These are phyloP conservation scores for Erinaceus europaeus DNA, from an alignment of 2,113 vertebrate species.

Conservation along the genomic window DNA sequence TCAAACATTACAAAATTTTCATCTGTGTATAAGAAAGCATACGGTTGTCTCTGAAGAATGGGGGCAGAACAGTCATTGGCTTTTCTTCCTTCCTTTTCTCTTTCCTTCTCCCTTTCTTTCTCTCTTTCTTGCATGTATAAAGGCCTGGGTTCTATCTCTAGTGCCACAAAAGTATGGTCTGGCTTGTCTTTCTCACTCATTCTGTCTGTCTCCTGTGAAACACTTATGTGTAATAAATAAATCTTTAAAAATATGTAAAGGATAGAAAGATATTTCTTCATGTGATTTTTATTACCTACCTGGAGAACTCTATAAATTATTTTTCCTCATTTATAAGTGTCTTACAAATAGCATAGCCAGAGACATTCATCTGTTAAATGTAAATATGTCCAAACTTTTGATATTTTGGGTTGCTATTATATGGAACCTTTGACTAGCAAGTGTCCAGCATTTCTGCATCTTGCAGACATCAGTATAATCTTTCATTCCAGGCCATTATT, in stretches of 20 bases:
- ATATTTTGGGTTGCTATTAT: not conserved
- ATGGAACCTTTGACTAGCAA: not conserved
- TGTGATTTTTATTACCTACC: not conserved
- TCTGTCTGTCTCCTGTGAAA: too few species aligned
- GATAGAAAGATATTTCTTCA: not conserved
- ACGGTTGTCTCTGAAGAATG: too few species aligned
- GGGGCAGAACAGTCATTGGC: not conserved
- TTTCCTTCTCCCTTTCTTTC: not conserved
- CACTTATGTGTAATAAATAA: too few species aligned
- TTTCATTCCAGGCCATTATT: not conserved
- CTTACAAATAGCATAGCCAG: too few species aligned
- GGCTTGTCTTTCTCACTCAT: too few species aligned
- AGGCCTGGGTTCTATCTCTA: too few species aligned
- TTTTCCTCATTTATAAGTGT: not conserved
- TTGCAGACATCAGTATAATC: rapidly evolving
- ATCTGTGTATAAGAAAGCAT: not conserved
- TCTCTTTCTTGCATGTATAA: too few species aligned
- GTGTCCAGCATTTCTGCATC: not conserved
- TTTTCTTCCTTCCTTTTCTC: not conserved
- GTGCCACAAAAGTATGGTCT: too few species aligned
- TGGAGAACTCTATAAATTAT: not conserved
- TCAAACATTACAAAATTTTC: not conserved
- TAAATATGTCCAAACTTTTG: not conserved
- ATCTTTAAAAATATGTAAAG: not conserved
- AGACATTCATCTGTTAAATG: not conserved